Evolutionary conservation across 2,888 invertebrate genomes (phyloP).

Genomic region (Homarus gammarus): DNA sequence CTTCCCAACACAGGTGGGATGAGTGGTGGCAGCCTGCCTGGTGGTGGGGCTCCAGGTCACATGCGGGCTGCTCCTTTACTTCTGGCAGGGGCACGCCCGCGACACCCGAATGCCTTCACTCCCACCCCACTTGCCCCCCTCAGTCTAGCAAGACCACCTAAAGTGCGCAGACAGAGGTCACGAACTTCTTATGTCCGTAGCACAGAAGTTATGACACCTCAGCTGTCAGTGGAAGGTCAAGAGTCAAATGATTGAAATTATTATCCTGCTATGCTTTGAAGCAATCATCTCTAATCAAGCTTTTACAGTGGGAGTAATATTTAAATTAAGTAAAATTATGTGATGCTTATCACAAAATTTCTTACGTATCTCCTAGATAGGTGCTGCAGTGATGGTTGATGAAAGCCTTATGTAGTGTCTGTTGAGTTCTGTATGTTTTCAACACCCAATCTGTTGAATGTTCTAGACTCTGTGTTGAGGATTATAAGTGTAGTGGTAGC

Average conservation of each 20-base stretch:
- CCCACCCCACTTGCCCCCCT: constrained; percentile 68
- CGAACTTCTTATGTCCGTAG: constrained; percentile 63
- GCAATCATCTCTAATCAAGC: constrained; percentile 56
- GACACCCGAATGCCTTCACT: constrained; percentile 71
- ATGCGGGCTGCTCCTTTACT: constrained; percentile 60
- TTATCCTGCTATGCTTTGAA: constrained; percentile 62
- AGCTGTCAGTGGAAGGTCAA: constrained; percentile 69
- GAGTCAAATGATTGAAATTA: constrained; percentile 63
- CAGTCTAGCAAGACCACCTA: constrained; percentile 69
- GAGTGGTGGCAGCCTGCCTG: constrained; percentile 61
- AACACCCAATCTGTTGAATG: constrained; percentile 32
- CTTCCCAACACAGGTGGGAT: constrained; percentile 71
- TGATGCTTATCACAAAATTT: constrained; percentile 61
- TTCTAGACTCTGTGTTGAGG: constrained; percentile 30
- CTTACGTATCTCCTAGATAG: constrained; percentile 53
- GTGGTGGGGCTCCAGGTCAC: constrained; percentile 62
- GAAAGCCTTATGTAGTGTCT: constrained; percentile 56
- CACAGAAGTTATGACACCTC: constrained; percentile 65
- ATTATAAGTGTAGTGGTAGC: constrained; percentile 34
- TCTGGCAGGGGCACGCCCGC: constrained; percentile 57
- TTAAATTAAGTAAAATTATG: constrained; percentile 34
- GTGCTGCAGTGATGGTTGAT: constrained; percentile 68
- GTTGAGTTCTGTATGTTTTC: constrained; percentile 39
- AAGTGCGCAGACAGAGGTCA: constrained; percentile 68
- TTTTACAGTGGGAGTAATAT: constrained; percentile 61